Conservation (phyloP, 2,888 invertebrate genomes). For the Epinotia brunnichana region DNA sequence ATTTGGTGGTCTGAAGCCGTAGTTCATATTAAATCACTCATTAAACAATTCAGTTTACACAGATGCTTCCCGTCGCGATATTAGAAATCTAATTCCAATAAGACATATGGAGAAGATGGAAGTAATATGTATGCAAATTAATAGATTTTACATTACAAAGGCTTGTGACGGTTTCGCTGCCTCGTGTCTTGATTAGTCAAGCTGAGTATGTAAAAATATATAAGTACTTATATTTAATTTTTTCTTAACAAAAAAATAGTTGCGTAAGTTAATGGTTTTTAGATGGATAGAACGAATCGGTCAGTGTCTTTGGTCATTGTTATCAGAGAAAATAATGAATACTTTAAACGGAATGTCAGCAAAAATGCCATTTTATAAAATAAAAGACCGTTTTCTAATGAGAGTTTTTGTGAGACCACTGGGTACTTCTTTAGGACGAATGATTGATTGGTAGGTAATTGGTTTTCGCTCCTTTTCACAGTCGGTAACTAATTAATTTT, state of each 20-base stretch:
- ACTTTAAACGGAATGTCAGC: not conserved
- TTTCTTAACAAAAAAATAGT: conserved; percentile 2
- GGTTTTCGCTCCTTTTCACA: not conserved
- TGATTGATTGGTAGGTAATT: not conserved
- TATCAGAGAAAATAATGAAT: not conserved
- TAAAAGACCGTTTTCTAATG: not conserved
- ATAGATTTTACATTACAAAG: conserved; percentile 29
- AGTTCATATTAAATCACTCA: conserved; percentile 6
- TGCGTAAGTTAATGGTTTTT: conserved; percentile 3
- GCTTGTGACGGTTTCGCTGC: conserved; percentile 14
- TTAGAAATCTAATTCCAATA: conserved; percentile 16
- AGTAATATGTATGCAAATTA: conserved; percentile 39
- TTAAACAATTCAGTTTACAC: conserved; percentile 12
- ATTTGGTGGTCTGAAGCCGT: not conserved
- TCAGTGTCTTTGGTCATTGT: conserved; percentile 17
- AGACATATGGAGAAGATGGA: conserved; percentile 18
- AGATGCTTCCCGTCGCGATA: conserved; percentile 24
- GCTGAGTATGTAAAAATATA: conserved; percentile 8
- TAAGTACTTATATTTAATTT: not conserved
- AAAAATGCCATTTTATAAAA: not conserved
- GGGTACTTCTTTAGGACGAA: not conserved
- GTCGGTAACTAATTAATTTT: not conserved
- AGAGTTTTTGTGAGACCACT: conserved; percentile 6
- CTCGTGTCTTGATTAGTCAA: conserved; percentile 12
- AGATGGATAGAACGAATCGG: conserved; percentile 28